These are phyloP conservation scores for Xestoiulus laeticollis DNA, from an alignment of 2,888 invertebrate species.

Conservation along the genomic window DNA sequence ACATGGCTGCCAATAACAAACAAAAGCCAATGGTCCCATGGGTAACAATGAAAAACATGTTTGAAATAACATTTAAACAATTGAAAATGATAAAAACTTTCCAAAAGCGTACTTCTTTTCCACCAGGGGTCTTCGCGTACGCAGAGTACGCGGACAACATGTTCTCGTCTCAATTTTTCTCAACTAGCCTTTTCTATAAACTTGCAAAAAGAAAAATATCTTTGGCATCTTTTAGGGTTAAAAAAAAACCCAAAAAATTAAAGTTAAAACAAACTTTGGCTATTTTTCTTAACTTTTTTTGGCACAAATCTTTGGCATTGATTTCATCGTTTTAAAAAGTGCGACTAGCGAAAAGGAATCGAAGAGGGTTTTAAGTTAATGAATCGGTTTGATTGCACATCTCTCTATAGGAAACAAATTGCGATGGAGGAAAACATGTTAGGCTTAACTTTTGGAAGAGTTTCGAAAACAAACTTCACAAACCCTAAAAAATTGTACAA, in stretches of 20 bases:
- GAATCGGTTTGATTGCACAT: not conserved
- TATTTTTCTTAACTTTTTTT: not conserved
- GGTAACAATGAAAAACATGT: too few species aligned
- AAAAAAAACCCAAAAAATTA: not conserved
- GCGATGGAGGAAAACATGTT: not conserved
- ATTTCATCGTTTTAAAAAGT: not conserved
- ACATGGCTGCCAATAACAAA: too few species aligned
- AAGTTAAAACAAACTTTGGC: not conserved
- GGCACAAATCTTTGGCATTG: not conserved
- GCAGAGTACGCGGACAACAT: too few species aligned
- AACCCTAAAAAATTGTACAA: not conserved
- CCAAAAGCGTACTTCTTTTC: too few species aligned
- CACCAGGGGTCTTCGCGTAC: too few species aligned
- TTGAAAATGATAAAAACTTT: too few species aligned
- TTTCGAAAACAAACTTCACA: not conserved
- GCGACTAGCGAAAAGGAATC: not conserved
- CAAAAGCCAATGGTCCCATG: too few species aligned
- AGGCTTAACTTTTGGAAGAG: not conserved
- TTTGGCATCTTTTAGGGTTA: not conserved
- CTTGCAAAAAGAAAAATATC: constrained; percentile 6
- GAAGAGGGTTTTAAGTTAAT: too few species aligned
- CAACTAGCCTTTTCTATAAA: not conserved
- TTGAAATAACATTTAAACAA: too few species aligned
- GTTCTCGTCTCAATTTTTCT: too few species aligned
- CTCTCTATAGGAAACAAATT: not conserved